These are phyloP conservation scores for Grus americana DNA, from an alignment of 2,113 vertebrate genomes.

Conservation along the genomic window DNA sequence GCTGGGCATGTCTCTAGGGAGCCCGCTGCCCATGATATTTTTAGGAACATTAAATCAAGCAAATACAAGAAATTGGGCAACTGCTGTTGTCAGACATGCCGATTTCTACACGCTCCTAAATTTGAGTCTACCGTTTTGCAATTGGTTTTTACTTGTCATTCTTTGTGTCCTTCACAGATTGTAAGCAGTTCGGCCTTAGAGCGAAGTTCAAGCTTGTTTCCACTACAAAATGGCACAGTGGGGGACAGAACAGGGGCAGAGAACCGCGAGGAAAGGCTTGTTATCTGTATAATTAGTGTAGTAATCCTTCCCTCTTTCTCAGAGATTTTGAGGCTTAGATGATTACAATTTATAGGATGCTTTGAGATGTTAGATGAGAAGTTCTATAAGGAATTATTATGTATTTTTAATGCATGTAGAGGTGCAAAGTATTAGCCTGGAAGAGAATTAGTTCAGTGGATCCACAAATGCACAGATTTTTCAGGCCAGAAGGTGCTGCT, in stretches of 20 bases:
- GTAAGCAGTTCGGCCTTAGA: not conserved
- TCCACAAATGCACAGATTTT: not conserved
- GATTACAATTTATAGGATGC: not conserved
- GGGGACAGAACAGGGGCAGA: not conserved
- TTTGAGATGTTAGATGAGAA: not conserved
- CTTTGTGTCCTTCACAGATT: not conserved
- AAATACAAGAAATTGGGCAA: not conserved
- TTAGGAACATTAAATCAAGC: not conserved
- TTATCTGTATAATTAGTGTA: not conserved
- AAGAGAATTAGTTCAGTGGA: not conserved
- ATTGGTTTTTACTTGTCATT: not conserved
- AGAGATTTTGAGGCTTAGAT: not conserved
- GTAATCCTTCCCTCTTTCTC: not conserved
- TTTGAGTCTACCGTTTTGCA: not conserved
- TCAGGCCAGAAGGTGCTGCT: not conserved
- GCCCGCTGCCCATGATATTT: not conserved
- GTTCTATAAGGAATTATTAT: not conserved
- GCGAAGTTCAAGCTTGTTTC: fast-evolving
- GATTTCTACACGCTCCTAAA: not conserved
- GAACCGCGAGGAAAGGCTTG: not conserved
- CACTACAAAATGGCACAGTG: not conserved
- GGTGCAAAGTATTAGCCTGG: not conserved
- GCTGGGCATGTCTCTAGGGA: not conserved
- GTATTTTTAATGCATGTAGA: not conserved
- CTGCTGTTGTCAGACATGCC: not conserved